Evolutionary conservation across 2,797 vertebrate species (phyloP), one percentile per base, ranked within the genome.

Genomic region (Cuculus canorus): DNA sequence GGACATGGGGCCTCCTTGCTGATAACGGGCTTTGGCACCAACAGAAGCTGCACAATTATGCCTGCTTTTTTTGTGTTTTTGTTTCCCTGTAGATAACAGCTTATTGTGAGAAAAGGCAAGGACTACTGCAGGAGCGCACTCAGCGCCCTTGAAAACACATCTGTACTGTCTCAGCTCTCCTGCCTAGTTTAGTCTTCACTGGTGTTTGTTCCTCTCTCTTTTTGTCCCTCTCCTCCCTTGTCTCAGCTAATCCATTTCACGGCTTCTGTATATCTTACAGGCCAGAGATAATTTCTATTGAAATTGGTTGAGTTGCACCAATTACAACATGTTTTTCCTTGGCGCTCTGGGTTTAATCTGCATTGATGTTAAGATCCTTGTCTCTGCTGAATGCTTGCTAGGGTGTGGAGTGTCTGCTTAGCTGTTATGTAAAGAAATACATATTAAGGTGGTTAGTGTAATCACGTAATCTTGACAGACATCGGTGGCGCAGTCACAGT

Each of bases 1-100:
- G 76, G 80, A 75, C 75, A 30, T 43, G 56, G 63, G 91, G 50
- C 87, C 89, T 76, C 2, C 0, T 24, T 83, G 69, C 89, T 94
- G 92, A 94, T 92, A 96, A 88, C 85, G 65, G 48, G 82, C 56
- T 89, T 91, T 83, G 82, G 61, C 85, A 75, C 7, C 18, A 93
- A 85, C 33, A 82, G n/a, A 50, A 94, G 33, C 89, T 69, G 72
- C 53, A 32, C 66, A 35, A 88, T 92, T 85, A 60, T 64, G 82
- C 43, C 53, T 71, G 53, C 85, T 94, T 91, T 93, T n/a, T 69
- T 81, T 88, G 72, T 82, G 33, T n/a, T 47, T 45, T 57, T 33
- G 78, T 61, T 39, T 9, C 59, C 39, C 37, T 63, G 71, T 32
- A 94, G 94, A 93, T 77, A 94, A 69, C 78, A 82, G 90, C 72